A percentile compares a stretch with the other conserved stretches of the same genome.
phyloP scores from a whole-genome alignment of 2,113 vertebrate genomes.

The Rhinogobius similis region DNA sequence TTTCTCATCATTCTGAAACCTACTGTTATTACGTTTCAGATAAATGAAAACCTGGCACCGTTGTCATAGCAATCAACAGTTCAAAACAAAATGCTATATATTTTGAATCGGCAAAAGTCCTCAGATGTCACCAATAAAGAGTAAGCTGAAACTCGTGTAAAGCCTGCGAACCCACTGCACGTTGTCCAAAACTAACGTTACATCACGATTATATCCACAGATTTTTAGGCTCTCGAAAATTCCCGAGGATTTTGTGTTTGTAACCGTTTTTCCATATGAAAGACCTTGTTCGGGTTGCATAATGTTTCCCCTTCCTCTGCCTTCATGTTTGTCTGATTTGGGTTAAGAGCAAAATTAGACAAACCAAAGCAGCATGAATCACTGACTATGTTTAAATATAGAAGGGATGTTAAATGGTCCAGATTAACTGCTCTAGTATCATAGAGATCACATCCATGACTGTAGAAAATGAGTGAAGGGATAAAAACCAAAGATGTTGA shows the following conservation, averaged over 20 bases:
- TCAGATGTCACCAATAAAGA: too few relatives aligned
- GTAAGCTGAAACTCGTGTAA: too few relatives aligned
- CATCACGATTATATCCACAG: neutral
- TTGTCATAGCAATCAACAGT: too few relatives aligned
- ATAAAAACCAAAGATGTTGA: neutral
- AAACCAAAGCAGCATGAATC: neutral
- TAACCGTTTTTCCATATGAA: neutral
- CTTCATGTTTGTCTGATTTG: neutral
- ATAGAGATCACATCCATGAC: neutral
- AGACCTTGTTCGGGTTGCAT: neutral
- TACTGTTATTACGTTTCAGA: too few relatives aligned
- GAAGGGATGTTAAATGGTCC: neutral
- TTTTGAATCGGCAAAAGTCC: too few relatives aligned
- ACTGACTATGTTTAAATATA: neutral
- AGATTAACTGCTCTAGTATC: neutral
- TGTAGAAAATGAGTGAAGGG: neutral
- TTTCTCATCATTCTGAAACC: too few relatives aligned
- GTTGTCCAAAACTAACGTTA: neutral
- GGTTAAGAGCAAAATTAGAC: constrained; percentile 5
- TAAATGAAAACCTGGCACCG: too few relatives aligned
- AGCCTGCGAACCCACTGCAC: neutral
- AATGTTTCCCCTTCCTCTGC: neutral
- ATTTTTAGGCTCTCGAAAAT: neutral
- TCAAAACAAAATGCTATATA: too few relatives aligned
- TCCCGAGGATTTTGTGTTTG: neutral